Evolutionary conservation across 2,888 invertebrate species (phyloP), one percentile per base, ranked within the genome.

Genomic region (Eupsilia transversa): DNA sequence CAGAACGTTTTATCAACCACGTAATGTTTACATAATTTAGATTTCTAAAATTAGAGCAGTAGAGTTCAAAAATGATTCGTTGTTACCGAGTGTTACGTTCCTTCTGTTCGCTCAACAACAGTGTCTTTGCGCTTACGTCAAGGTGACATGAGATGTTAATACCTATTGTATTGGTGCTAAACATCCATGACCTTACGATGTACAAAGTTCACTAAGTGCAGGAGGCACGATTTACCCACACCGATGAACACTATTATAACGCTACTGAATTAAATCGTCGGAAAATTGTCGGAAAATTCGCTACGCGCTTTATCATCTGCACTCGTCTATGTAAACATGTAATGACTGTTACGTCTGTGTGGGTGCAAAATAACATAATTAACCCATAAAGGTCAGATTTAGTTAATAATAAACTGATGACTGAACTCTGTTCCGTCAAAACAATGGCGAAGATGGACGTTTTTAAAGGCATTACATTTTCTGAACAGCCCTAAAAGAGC

Each of bases 71-170:
- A 87, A 81, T 63, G 61, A 33, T 75, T 68, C 71, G 69, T 57
- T 5, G 30, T 56, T 30, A n/a, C 38, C 67, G 66, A 72, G 71
- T 74, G 79, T 90, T 93, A 88, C 46, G 87, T 69, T 87, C 72
- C 87, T 91, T 82, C 87, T 69, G 67, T 68, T 74, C 70, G 70
- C 43, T 66, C 61, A 82, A 87, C 87, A 90, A 92, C 92, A 92
- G 92, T 93, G 93, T 94, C 92, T 93, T 93, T 93, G 87, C 92
- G 91, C 90, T 92, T 94, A 93, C 94, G 93, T 94, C 96, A 96
- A 96, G 96, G 96, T 95, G 96, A 96, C 95, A 95, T 90, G 93
- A 92, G 93, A 94, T 94, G 95, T 94, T 95, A 95, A 95, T 94
- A 92, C 89, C 93, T 94, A 95, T 95, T 95, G 94, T 95, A 92